Percentiles rank a stretch among this genome's conserved stretches.
These are phyloP conservation scores for Spodoptera litura DNA, from an alignment of 1,140 invertebrate genomes.

Conservation along the genomic window DNA sequence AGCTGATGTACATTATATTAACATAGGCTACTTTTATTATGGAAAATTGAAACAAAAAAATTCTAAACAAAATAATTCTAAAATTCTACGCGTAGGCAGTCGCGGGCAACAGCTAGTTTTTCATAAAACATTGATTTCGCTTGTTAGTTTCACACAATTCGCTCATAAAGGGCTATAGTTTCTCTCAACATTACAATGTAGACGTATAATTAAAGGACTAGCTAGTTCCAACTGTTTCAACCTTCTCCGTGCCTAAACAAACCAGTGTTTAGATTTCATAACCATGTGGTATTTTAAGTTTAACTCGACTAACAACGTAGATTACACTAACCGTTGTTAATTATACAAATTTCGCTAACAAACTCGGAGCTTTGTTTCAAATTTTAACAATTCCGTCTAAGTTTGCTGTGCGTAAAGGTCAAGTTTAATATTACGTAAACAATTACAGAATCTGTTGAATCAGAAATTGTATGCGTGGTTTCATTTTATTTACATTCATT, in stretches of 20 bases:
- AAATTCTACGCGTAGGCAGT: too few relatives aligned
- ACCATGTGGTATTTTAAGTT: conserved; percentile 3
- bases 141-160: too few relatives aligned
- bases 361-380: conserved; percentile 1
- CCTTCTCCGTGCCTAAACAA: too few relatives aligned
- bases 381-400: conserved; percentile 6
- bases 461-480: background rate
- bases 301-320: background rate
- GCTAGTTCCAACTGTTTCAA: background rate
- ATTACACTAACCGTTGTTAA: background rate
- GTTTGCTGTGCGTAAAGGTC: conserved; percentile 4
- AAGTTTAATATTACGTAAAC: conserved; percentile 7
- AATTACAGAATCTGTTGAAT: background rate
- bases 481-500: conserved; percentile 4
- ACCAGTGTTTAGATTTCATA: background rate
- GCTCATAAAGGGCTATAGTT: too few relatives aligned
- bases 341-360: background rate
- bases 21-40: too few relatives aligned
- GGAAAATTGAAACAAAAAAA: too few relatives aligned
- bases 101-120: too few relatives aligned
- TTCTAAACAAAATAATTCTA: too few relatives aligned
- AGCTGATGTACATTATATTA: too few relatives aligned
- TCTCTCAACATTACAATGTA: too few relatives aligned
- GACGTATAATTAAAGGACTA: too few relatives aligned
- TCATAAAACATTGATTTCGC: too few relatives aligned